Conservation (phyloP, 1,140 invertebrate genomes). For the Megalopta genalis region DNA sequence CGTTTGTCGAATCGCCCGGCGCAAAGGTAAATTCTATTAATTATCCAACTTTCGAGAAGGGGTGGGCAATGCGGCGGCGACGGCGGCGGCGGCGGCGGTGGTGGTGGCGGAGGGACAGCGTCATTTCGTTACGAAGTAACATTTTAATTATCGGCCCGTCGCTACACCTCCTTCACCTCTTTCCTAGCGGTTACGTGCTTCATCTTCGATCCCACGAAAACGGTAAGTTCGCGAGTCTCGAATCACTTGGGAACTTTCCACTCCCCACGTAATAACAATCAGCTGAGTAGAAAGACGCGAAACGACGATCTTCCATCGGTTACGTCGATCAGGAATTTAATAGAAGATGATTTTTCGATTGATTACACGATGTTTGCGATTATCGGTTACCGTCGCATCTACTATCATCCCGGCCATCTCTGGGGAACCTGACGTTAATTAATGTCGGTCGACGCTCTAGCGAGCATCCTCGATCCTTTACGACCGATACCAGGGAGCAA, state of each 20-base stretch:
- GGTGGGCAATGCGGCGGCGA: no score
- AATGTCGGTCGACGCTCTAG: constrained; percentile 37
- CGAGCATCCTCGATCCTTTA: constrained; percentile 4
- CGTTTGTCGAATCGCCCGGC: constrained; percentile 20
- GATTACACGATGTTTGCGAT: constrained; percentile 9
- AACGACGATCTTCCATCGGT: no score
- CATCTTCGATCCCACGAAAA: constrained; percentile 18
- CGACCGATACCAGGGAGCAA: neutral
- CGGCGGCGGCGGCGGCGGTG: no score
- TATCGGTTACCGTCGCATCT: neutral
- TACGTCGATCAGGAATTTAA: no score
- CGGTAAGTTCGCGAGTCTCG: neutral
- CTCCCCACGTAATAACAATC: neutral
- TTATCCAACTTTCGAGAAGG: constrained; percentile 20
- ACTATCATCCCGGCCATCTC: constrained; percentile 10
- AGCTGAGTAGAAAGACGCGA: no score
- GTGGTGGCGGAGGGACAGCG: neutral
- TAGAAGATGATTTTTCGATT: neutral
- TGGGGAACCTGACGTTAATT: constrained; percentile 46
- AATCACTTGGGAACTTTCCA: constrained; percentile 3
- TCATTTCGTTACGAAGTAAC: constrained; percentile 33
- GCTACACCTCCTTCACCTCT: neutral
- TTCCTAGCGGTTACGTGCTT: neutral
- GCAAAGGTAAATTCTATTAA: constrained; percentile 25
- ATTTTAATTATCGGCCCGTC: constrained; percentile 18